phyloP scores from a whole-genome alignment of 2,797 vertebrate genomes.

The Melanitta fusca region DNA sequence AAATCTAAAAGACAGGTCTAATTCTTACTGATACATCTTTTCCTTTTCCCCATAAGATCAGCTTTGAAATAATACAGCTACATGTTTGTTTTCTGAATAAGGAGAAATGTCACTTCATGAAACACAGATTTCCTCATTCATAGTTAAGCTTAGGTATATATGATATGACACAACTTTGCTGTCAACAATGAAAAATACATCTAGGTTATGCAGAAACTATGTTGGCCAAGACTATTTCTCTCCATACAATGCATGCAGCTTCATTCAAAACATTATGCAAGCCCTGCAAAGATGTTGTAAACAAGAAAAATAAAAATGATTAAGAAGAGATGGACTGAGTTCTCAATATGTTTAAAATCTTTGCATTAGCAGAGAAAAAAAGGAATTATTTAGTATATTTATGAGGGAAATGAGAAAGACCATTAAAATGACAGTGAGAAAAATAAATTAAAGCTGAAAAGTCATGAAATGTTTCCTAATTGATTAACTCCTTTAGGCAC shows the following conservation, averaged over 20 bases:
- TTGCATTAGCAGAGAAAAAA: background rate
- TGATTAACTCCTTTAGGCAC: background rate
- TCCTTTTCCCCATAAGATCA: background rate
- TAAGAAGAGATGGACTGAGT: background rate
- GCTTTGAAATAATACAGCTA: background rate
- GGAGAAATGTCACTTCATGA: background rate
- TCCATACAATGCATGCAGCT: accelerated
- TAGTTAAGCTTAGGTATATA: background rate
- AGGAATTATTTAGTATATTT: background rate
- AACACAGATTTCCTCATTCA: background rate
- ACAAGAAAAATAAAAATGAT: background rate
- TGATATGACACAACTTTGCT: background rate
- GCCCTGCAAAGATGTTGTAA: background rate
- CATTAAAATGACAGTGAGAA: background rate
- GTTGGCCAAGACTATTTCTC: background rate
- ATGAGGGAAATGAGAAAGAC: background rate
- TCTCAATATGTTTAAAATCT: background rate
- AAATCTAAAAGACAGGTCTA: background rate
- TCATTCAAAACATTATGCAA: background rate
- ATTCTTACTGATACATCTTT: background rate
- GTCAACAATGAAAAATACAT: background rate
- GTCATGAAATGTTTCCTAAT: background rate
- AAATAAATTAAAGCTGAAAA: background rate
- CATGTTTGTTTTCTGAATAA: background rate
- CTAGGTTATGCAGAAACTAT: background rate